These are phyloP conservation scores for Australoheros scitulus DNA, from an alignment of 2,113 vertebrate species.

Conservation along the genomic window DNA sequence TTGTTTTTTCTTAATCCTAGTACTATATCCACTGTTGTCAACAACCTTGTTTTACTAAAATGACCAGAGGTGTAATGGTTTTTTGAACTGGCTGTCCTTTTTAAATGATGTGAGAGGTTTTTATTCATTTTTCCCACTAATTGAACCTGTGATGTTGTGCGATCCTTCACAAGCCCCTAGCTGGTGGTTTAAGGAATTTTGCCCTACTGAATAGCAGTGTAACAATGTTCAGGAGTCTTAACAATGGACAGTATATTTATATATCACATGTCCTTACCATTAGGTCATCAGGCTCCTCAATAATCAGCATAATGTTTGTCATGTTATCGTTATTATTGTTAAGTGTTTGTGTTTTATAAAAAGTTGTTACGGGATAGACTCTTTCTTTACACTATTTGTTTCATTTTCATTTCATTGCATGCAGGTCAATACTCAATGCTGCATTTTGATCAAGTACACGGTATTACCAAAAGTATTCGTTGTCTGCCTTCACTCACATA, in stretches of 20 bases:
- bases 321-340: background rate
- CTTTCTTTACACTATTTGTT: constrained; percentile 8
- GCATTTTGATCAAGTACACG: constrained; percentile 30
- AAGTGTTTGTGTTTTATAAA: background rate
- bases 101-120: no score
- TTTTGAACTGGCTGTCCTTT: background rate
- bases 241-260: background rate
- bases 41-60: background rate
- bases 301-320: background rate
- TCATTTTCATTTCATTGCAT: constrained; percentile 28
- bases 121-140: background rate
- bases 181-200: no score
- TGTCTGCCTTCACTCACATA: no score
- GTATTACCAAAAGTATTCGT: no score
- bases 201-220: no score
- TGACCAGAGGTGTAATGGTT: background rate
- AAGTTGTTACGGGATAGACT: background rate
- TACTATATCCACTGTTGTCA: background rate
- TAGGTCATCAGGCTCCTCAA: accelerated
- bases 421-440: constrained; percentile 26
- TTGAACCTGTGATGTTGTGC: no score
- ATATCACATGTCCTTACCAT: background rate
- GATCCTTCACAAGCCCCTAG: no score
- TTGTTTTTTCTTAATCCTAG: accelerated
- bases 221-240: no score